Base-by-base conservation (phyloP, 35 echinoderm and acorn worm genomes). In the Apostichopus japonicus region DNA sequence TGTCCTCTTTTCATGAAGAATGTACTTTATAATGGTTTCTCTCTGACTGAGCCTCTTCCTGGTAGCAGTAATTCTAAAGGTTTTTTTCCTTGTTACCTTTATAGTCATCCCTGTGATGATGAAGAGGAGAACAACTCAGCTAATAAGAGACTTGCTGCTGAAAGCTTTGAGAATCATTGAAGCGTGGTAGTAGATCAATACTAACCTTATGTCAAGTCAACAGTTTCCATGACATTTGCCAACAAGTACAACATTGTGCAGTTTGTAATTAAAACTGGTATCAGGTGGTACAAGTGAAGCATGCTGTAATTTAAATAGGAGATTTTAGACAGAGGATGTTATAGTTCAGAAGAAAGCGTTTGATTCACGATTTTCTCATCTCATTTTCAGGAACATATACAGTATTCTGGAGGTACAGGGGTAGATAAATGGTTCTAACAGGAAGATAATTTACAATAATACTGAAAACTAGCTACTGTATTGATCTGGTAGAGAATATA, bases 211-310 rank as follows among this genome's bases (percentile, higher is more conserved):
- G 33, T 44, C 33, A 44, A 44, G 71, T 75, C 71, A 75, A 19
- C 71, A 75, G 71, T 75, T 75, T 75, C 71, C 71, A 75, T 75
- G 71, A 75, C 71, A 75, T n/a, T n/a, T 75, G 71, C 71, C n/a
- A 75, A 75, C 71, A 75, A 23, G 71, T 75, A 75, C 1, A 75
- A n/a, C 71, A 75, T 75, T 75, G 71, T 75, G 71, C 17, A 75
- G 71, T 75, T 75, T 21, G 71, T 75, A 75, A 75, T 75, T 75
- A 75, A 75, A 75, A 75, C 71, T n/a, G 13, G 71, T 75, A 75
- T 75, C 71, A 75, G 17, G 22, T 75, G 13, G 71, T 75, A 23
- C 71, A 7, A 21, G 16, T 19, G 15, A 75, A 19, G 71, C 16
- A 75, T 19, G 71, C 16, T 75, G 7, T 1, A 75, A 75, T 7